phyloP scores from a whole-genome alignment of 1,140 invertebrate species.

The Danaus plexippus region DNA sequence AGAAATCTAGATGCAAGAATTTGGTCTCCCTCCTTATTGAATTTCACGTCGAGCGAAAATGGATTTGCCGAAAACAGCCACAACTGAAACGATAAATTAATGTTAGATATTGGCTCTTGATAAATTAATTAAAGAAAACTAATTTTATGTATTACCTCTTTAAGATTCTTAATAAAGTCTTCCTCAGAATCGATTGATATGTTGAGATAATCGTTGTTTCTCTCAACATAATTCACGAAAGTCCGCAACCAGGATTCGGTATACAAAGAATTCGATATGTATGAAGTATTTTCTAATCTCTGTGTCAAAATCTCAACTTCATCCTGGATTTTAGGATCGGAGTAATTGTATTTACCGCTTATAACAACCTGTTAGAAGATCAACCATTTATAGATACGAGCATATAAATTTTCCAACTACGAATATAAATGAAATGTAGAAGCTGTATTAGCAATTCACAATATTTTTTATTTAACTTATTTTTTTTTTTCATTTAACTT shows the following conservation, averaged over 20 bases:
- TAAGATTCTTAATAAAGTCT: conserved; percentile 82
- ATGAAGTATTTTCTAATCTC: conserved; percentile 85
- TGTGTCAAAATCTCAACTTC: conserved; percentile 85
- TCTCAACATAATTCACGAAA: conserved; percentile 84
- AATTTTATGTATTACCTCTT: conserved; percentile 72
- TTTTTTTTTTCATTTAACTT: too few species aligned
- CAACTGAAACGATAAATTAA: conserved; percentile 66
- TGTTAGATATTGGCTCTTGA: conserved; percentile 7
- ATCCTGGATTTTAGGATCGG: conserved; percentile 82
- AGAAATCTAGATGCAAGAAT: conserved; percentile 89
- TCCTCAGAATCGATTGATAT: conserved; percentile 80
- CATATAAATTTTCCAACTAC: too few species aligned
- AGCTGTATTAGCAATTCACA: too few species aligned
- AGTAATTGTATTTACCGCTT: conserved; percentile 88
- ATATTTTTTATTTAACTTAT: too few species aligned
- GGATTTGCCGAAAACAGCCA: conserved; percentile 82
- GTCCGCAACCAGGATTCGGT: conserved; percentile 93
- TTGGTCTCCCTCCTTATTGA: conserved; percentile 80
- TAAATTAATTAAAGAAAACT: conserved; percentile 6
- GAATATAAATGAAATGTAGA: too few species aligned
- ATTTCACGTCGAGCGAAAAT: conserved; percentile 88
- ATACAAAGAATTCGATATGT: conserved; percentile 83
- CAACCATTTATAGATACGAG: too few species aligned
- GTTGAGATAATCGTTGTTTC: conserved; percentile 83
- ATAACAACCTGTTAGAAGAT: conserved; percentile 82